Base-by-base conservation (phyloP, 2,113 vertebrate genomes). In the Proteles cristata region DNA sequence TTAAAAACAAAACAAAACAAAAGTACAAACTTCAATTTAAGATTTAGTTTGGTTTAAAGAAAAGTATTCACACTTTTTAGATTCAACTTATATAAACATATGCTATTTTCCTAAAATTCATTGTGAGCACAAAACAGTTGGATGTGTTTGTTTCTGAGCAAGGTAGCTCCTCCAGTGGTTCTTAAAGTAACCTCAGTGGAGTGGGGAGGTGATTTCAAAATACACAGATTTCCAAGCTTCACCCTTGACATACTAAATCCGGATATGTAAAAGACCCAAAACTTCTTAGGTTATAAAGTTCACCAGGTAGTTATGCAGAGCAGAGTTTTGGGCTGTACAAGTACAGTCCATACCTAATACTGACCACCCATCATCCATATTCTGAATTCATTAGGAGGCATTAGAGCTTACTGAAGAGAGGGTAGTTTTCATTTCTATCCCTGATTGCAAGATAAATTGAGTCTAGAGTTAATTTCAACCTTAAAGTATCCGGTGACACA, bases 21-120 rank as follows among this genome's bases (percentile, higher is more conserved):
- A 90, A 93, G 69, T 48, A 91, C 48, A 93, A 95, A 65, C 77
- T 95, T 96, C 85, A 58, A 73, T 95, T 96, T 55, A 94, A 91
- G 45, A 88, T 69, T 58, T 84, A 90, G 16, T 31, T 96, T 92
- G 43, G 26, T 90, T 73, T 82, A 63, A 48, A 88, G 77, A 95
- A 93, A 94, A 50, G 68, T 35, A 74, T 26, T 96, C 77, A 58
- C 90, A 33, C 39, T 77, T 92, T 92, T 81, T 39, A 84, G 79
- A 80, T 76, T 95, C 43, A 91, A 76, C 43, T 48, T 90, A 96
- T 74, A 55, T 43, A 97, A 89, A 94, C 88, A 14, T 23, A 28
- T 79, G 7, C 21, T 90, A 50, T 95, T 94, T 96, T 48, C 28
- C 58, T 31, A 76, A 89, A 92, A 88, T 80, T 93, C 80, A 88